Base-by-base conservation (phyloP, 1,140 invertebrate species). In the Nebria ingens region DNA sequence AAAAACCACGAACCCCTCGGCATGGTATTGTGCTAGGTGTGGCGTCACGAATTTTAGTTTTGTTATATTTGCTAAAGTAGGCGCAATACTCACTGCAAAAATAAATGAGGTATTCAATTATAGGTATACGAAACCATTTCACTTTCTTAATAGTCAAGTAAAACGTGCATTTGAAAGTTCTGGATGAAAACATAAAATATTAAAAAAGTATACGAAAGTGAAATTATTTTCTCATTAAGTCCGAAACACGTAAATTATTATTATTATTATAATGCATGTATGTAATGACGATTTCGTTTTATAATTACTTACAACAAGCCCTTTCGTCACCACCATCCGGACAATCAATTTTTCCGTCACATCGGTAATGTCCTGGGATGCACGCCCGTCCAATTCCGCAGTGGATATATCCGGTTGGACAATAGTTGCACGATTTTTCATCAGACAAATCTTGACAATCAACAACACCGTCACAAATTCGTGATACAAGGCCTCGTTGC, bases 371-470 rank as follows among this genome's bases (percentile, higher is more conserved):
- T 2, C 72, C 71, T 0, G 84, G 78, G 58, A 93, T 80, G 66
- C 91, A 94, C 11, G 76, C 75, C 53, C 83, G 75, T 11, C 86
- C 83, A 20, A 86, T 75, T 0, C 87, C 87, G 65, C 90, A 93
- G 58, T 89, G 88, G 51, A 92, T 71, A 73, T 74, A 22, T 78
- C 76, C 34, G 78, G 76, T 71, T 1, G 79, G 75, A 71, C 91
- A 93, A 62, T 91, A 89, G 2, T 83, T 74, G 65, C 87, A 91
- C 25, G 76, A 76, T 21, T 78, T 81, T 68, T 93, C 89, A 69
- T 93, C 91, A 0, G 81, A 82, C 22, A 89, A 76, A 71, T 91
- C 88, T 6, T 84, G 79, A 67, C 91, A 94, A 65, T 93, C 90
- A 19, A 89, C 81, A 1, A 90, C 76, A 2, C 89, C 90, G 65